Evolutionary conservation across 2,888 invertebrate genomes (phyloP).

Genomic region (Scelioninae gen. 2): DNA sequence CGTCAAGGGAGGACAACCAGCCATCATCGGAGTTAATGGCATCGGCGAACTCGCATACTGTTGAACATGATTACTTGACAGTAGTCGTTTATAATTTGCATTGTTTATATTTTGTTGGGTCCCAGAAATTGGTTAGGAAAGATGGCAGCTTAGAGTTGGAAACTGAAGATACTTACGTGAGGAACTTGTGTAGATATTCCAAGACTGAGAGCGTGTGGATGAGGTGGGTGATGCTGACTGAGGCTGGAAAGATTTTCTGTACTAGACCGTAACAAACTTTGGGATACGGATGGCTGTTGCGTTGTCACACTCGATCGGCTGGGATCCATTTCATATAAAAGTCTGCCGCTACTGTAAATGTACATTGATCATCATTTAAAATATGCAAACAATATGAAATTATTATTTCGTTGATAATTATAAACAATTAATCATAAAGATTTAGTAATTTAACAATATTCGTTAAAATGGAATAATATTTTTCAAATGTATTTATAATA

Average conservation of each 20-base stretch:
- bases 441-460: too few relatives aligned
- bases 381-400: too few relatives aligned
- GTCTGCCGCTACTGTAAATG: constrained; percentile 77
- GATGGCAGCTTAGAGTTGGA: too few relatives aligned
- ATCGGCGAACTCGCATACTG: constrained; percentile 73
- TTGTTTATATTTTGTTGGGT: too few relatives aligned
- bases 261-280: constrained; percentile 72
- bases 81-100: too few relatives aligned
- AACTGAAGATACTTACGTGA: constrained; percentile 65
- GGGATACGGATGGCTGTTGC: constrained; percentile 71
- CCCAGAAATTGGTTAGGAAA: too few relatives aligned
- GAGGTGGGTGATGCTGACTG: constrained; percentile 70
- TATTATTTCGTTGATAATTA: too few relatives aligned
- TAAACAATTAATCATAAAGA: too few relatives aligned
- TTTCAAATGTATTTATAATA: too few relatives aligned
- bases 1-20: constrained; percentile 73
- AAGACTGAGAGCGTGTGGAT: constrained; percentile 72
- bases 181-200: constrained; percentile 71
- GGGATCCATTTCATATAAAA: constrained; percentile 93
- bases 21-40: constrained; percentile 74
- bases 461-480: too few relatives aligned
- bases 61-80: too few relatives aligned
- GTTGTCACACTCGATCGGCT: constrained; percentile 81
- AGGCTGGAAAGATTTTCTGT: constrained; percentile 73
- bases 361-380: too few relatives aligned